Base-by-base conservation (phyloP, 2,888 invertebrate genomes). In the Melanargia galathea region DNA sequence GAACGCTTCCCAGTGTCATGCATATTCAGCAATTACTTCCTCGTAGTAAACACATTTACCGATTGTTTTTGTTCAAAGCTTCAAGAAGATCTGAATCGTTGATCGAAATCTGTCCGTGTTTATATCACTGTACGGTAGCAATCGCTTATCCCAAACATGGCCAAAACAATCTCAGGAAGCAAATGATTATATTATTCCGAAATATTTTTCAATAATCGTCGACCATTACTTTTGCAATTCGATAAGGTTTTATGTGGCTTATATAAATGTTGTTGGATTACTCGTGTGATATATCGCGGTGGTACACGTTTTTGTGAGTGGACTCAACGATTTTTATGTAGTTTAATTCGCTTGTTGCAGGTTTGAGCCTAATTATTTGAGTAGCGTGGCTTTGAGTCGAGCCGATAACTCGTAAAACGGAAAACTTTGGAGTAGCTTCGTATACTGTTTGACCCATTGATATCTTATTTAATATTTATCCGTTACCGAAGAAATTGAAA, bases 331-430 rank as follows among this genome's bases (percentile, higher is more conserved):
- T 84, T 87, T 80, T 87, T 83, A 87, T 87, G 87, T 80, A 80
- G 86, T 84, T 87, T 86, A 86, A 88, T 88, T 86, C 83, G 83
- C 79, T 79, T 78, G 79, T 82, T 82, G 83, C 80, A 78, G 81
- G 81, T 85, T 84, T 79, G 84, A 75, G 76, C 82, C 87, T 89
- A 87, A 90, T 90, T 90, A 89, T 89, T 90, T 86, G 89, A 87
- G 86, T 86, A 87, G 84, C 83, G 81, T 76, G 75, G 77, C 87
- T 89, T 89, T 90, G 88, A 86, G 74, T 76, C 70, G 76, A 78
- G 87, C 89, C 89, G 89, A 81, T 86, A 77, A 74, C 74, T 72
- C 70, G 75, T 72, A 68, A 46, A 71, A 71, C 73, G 75, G 75
- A 61, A 64, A 57, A 51, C 62, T 59, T 46, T 65, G 35, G 65